Conservation (phyloP, 23 tunicate genomes). For the Oikopleura dioica region DNA sequence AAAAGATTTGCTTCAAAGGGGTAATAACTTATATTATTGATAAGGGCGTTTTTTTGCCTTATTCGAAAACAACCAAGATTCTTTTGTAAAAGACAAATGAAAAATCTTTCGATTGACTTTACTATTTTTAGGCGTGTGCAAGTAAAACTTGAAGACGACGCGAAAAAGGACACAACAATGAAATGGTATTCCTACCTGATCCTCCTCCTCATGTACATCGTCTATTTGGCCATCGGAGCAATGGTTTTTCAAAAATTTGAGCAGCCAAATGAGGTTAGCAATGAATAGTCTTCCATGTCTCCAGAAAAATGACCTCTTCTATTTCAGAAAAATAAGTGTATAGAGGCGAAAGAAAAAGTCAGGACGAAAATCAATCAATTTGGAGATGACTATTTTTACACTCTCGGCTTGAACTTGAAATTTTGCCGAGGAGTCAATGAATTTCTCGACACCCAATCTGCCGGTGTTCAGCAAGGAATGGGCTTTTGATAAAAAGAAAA, state of each 20-base stretch:
- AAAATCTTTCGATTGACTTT: background rate
- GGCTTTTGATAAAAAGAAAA: too few species aligned
- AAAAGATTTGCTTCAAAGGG: too few species aligned
- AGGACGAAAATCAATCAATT: background rate
- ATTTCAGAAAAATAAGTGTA: background rate
- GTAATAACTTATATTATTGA: too few species aligned
- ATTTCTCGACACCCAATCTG: background rate
- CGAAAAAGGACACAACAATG: background rate
- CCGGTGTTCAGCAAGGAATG: background rate
- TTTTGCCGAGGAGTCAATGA: background rate
- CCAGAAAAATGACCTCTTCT: too few species aligned
- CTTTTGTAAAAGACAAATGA: too few species aligned
- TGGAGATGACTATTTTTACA: slow-evolving; percentile 7
- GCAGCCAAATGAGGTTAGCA: background rate
- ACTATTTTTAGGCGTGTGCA: background rate
- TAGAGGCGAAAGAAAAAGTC: background rate
- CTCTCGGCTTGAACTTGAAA: background rate
- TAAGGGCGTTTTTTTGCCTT: too few species aligned
- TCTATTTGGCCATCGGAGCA: background rate
- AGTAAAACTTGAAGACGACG: background rate
- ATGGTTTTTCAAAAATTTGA: background rate
- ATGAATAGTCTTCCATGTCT: too few species aligned
- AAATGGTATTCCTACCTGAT: slow-evolving; percentile 7
- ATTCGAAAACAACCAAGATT: too few species aligned
- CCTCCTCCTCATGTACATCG: background rate